These are phyloP conservation scores for Pavo muticus DNA, from an alignment of 2,113 vertebrate species.

Conservation along the genomic window DNA sequence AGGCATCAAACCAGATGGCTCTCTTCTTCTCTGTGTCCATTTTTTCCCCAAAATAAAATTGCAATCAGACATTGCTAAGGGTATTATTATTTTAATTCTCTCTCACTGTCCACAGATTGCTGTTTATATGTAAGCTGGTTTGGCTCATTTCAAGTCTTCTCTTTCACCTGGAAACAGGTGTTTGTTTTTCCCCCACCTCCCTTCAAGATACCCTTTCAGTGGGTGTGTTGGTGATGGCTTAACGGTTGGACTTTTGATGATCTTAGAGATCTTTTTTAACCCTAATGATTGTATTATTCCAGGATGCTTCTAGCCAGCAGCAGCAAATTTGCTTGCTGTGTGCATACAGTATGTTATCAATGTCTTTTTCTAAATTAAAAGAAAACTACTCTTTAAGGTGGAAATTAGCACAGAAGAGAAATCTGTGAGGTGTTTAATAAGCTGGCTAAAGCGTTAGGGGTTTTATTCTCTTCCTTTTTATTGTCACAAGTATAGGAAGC, in stretches of 20 bases:
- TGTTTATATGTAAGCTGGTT: neutral
- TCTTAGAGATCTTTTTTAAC: too few relatives aligned
- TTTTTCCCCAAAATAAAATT: neutral
- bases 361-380: neutral
- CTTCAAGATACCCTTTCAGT: too few relatives aligned
- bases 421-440: neutral
- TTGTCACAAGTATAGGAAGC: neutral
- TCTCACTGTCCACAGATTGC: neutral
- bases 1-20: neutral
- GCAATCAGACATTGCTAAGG: neutral
- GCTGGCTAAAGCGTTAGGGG: neutral
- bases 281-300: too few relatives aligned
- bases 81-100: neutral
- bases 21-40: neutral
- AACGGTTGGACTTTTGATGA: too few relatives aligned
- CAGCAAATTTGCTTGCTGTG: neutral
- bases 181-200: too few relatives aligned
- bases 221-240: too few relatives aligned
- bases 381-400: neutral
- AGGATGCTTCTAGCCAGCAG: neutral
- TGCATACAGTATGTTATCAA: neutral
- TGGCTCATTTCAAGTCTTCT: neutral
- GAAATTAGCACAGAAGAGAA: neutral
- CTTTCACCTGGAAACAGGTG: neutral
- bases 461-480: constrained; percentile 12